Conservation (phyloP, 1,140 invertebrate genomes). For the Leptinotarsa undecemlineata region DNA sequence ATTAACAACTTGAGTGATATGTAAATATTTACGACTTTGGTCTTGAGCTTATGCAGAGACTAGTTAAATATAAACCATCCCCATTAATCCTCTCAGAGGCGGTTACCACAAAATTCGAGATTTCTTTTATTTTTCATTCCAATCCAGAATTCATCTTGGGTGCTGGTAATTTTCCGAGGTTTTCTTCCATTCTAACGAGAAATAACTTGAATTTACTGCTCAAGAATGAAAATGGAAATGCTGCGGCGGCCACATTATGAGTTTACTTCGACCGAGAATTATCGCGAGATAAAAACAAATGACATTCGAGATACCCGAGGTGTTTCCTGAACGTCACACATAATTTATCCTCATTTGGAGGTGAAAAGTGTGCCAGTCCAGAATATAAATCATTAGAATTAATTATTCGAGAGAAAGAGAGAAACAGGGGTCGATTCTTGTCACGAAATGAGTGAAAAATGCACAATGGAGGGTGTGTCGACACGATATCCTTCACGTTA, state of each 20-base stretch:
- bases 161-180: not conserved
- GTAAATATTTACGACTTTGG: too few relatives aligned
- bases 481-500: not conserved
- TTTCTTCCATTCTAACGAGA: not conserved
- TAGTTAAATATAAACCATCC: too few relatives aligned
- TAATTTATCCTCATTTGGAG: not conserved
- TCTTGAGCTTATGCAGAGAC: too few relatives aligned
- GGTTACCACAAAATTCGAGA: too few relatives aligned
- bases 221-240: not conserved
- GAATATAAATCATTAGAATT: not conserved
- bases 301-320: conserved; percentile 4
- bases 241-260: not conserved
- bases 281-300: conserved; percentile 6
- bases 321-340: not conserved
- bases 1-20: too few relatives aligned
- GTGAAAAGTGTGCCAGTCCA: not conserved
- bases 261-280: conserved; percentile 2
- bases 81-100: too few relatives aligned
- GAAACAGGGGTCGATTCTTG: not conserved
- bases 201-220: conserved; percentile 1
- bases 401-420: not conserved
- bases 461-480: not conserved
- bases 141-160: too few relatives aligned
- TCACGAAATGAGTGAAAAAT: conserved; percentile 6
- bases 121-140: too few relatives aligned